Evolutionary conservation across 2,797 vertebrate species (phyloP), one percentile per base, ranked within the genome.

Genomic region (Tokudaia muenninki): DNA sequence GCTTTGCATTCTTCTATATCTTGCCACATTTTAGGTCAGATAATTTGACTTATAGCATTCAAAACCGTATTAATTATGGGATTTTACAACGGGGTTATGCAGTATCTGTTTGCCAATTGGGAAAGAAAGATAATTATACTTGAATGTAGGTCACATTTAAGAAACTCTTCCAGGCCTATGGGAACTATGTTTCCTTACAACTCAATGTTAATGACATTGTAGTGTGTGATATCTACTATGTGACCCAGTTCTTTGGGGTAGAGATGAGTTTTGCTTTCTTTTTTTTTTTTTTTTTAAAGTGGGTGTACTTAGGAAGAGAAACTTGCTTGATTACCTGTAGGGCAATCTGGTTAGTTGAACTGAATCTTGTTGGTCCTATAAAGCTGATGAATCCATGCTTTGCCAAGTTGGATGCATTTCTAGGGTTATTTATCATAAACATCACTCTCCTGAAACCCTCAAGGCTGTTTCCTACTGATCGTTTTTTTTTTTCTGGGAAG

Each of bases 111-210:
- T 98, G 95, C 97, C 97, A 95, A 4, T 87, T 97, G 97, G 97
- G 97, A 96, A 97, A 97, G 95, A 92, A 95, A 98, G 97, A 97
- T 97, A 98, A 98, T 97, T 97, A 97, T 67, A 92, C 92, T 96
- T 95, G 95, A 97, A 98, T 98, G 70, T 98, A 95, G 97, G 97
- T 97, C 97, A 98, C 95, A 90, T 96, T 98, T 98, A 98, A 98
- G 97, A 95, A 98, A 98, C 95, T 92, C 91, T 96, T 80, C 92
- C 87, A 96, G 84, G 95, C 82, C 96, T 95, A 44, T 96, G 96
- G 97, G 97, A 96, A 90, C 87, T 67, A 50, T 78, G 91, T 78
- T 96, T 96, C 93, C 92, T 90, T 95, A 94, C 96, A 94, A 92
- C 96, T 92, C 89, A 90, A 83, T 95, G 91, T 95, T 97, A 94